Evolutionary conservation across 2,888 invertebrate genomes (phyloP), one percentile per base, ranked within the genome.

Genomic region (Osmoderma eremita): DNA sequence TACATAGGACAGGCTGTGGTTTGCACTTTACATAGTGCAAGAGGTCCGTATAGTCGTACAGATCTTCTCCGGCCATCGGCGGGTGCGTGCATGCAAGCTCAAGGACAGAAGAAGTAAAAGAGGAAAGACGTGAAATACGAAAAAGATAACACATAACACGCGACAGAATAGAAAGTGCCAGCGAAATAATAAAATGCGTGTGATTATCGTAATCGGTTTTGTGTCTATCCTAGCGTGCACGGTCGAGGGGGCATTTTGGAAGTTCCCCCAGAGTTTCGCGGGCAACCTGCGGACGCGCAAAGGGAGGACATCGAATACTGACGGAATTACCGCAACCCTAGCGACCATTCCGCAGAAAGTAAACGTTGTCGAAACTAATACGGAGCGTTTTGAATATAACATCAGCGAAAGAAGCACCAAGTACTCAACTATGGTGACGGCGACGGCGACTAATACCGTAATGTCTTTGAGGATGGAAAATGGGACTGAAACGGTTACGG

Each of bases 371-470:
- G 63, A 53, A 61, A 45, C 65, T 10, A 30, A 48, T 20, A 39
- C 53, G 36, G 45, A 45, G 12, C 66, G 58, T 4, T 42, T 17
- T 3, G 62, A 41, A 8, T 36, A 30, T 6, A 49, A 17, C 41
- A 50, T 41, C 15, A 41, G 38, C 75, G 79, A 77, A 73, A 74
- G 76, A 72, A 72, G 72, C 61, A 71, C 71, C 24, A 67, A 66
- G 20, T 71, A 65, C 49, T 67, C 73, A 65, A 77, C 81, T 78
- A 82, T 75, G 79, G 83, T 84, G 81, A 84, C 84, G 48, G 67
- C 71, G 42, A 81, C 81, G 80, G 83, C 83, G 83, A 83, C 82
- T 80, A 83, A 82, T 82, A 79, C 70, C 68, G 58, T 79, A 80
- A 82, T 81, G 73, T 76, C 18, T 38, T 63, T 54, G 62, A 49